Percentiles rank a stretch among this genome's conserved stretches.
Conservation (phyloP, 2,797 vertebrate species). For the Myotis vivesi region DNA sequence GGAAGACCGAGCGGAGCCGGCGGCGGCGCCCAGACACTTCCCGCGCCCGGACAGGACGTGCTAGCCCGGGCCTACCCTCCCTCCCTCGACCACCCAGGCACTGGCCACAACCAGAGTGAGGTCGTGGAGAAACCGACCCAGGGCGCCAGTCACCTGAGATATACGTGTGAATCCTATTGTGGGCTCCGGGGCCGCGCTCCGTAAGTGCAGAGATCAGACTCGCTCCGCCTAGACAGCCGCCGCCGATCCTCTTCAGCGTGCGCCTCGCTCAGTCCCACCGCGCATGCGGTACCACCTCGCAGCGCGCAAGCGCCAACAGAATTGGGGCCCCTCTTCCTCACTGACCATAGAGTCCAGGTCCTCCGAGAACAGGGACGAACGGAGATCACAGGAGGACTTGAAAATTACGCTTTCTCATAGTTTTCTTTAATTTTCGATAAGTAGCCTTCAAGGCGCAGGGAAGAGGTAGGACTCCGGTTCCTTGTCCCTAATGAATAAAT, state of each 20-base stretch:
- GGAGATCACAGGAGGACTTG: not conserved
- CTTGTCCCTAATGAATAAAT: not conserved
- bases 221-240: not conserved
- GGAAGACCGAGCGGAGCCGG: not conserved
- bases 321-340: not conserved
- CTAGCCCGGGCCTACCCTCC: slow-evolving; percentile 41
- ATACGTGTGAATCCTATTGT: not conserved
- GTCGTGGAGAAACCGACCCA: not conserved
- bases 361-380: not conserved
- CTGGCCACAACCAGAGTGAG: not conserved
- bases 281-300: slow-evolving; percentile 33
- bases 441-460: not conserved
- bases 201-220: not conserved
- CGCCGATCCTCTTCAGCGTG: slow-evolving; percentile 40
- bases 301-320: slow-evolving; percentile 35
- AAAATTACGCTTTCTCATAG: not conserved
- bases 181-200: not conserved
- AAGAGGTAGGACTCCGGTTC: not conserved
- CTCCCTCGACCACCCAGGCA: not conserved
- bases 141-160: slow-evolving; percentile 63
- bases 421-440: not conserved
- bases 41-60: slow-evolving; percentile 49
- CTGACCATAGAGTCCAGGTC: slow-evolving; percentile 39
- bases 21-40: slow-evolving; percentile 41
- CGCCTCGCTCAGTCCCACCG: slow-evolving; percentile 9